Conservation (phyloP, 1,140 invertebrate genomes). For the Laupala kohalensis region DNA sequence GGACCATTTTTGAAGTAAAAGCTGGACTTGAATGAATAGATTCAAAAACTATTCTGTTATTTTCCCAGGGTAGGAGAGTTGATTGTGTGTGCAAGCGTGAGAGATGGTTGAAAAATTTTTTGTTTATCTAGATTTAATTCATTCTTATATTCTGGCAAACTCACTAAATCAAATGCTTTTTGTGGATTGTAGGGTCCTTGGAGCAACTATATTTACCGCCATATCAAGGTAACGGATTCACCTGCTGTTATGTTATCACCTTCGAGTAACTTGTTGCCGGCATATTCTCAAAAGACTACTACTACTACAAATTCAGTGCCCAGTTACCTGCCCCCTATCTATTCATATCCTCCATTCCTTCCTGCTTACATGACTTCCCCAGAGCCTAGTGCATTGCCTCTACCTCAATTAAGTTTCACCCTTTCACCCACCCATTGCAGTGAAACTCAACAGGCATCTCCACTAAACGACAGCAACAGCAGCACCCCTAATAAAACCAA, state of each 20-base stretch:
- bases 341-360: background rate
- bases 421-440: background rate
- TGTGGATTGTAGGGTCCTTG: background rate
- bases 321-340: background rate
- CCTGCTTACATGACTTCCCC: constrained; percentile 2
- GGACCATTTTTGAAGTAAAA: too few species aligned
- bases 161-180: background rate
- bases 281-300: too few species aligned
- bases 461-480: background rate
- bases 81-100: too few species aligned
- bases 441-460: background rate
- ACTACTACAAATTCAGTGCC: background rate
- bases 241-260: background rate
- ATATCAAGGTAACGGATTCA: background rate
- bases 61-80: too few species aligned
- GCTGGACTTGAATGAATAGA: too few species aligned
- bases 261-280: background rate
- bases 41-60: too few species aligned
- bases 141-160: background rate
- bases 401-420: background rate
- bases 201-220: background rate
- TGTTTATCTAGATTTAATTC: too few species aligned
- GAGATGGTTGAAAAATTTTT: too few species aligned
- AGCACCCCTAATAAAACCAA: constrained; percentile 3
- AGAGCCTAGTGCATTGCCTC: constrained; percentile 8